Conservation (phyloP, 64 coral and sea anemone genomes). For the Dendronephthya gigantea region DNA sequence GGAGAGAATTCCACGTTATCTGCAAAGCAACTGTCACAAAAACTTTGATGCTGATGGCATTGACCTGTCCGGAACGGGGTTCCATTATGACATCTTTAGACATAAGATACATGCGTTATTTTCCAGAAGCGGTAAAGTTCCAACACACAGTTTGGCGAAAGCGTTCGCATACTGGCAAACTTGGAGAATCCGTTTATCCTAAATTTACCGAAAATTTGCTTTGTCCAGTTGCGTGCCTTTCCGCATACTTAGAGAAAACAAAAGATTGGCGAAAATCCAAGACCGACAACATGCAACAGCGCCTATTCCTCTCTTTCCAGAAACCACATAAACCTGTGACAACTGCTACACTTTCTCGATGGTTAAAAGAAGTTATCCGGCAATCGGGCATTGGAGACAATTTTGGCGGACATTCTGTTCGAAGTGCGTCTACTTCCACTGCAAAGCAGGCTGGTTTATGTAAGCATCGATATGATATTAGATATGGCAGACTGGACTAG, state of each 20-base stretch:
- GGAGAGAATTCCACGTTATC: background rate
- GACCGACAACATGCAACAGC: background rate
- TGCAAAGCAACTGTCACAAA: background rate
- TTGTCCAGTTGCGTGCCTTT: background rate
- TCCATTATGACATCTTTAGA: background rate
- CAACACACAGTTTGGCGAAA: background rate
- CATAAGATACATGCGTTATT: background rate
- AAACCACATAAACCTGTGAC: slow-evolving; percentile 34
- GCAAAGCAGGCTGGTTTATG: slow-evolving; percentile 15
- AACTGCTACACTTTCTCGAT: slow-evolving; percentile 17
- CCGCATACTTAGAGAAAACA: background rate
- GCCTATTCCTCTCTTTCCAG: slow-evolving; percentile 8
- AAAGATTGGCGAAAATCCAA: background rate
- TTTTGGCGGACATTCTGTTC: slow-evolving; percentile 32
- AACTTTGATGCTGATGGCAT: background rate
- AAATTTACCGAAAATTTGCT: background rate
- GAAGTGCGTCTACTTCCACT: slow-evolving; percentile 9
- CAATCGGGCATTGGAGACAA: background rate
- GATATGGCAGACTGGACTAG: slow-evolving; percentile 7
- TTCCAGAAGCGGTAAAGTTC: background rate
- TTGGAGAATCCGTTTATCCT: slow-evolving; percentile 8
- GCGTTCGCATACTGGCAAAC: background rate
- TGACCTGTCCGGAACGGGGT: background rate
- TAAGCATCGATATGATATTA: background rate
- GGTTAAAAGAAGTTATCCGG: slow-evolving; percentile 10